Percentiles rank a stretch among this genome's conserved stretches.
Evolutionary conservation across 1,140 invertebrate genomes (phyloP).

Genomic region (Drosophila elegans): DNA sequence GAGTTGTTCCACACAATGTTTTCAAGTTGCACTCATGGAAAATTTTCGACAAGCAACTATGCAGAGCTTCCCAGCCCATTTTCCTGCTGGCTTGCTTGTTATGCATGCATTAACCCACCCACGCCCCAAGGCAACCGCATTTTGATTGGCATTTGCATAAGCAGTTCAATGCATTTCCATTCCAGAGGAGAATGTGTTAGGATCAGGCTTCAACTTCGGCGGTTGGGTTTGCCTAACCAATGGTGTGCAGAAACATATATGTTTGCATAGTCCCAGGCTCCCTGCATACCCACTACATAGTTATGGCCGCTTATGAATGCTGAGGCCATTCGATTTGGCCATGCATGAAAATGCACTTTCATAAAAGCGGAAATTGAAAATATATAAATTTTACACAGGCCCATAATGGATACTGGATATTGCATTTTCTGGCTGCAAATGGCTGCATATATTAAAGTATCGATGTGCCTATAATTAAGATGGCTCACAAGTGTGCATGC

Average conservation of each 20-base stretch:
- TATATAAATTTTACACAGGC: slow-evolving; percentile 68
- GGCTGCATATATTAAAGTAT: slow-evolving; percentile 5
- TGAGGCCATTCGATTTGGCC: slow-evolving; percentile 65
- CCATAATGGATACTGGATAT: slow-evolving; percentile 42
- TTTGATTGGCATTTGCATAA: slow-evolving; percentile 82
- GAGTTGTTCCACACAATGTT: slow-evolving; percentile 2
- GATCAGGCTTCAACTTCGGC: slow-evolving; percentile 2
- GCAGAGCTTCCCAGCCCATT: slow-evolving; percentile 13
- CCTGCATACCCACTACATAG: slow-evolving; percentile 35
- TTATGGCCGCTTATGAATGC: slow-evolving; percentile 66
- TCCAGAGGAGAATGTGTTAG: slow-evolving; percentile 16
- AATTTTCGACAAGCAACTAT: slow-evolving; percentile 18
- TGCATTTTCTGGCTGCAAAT: slow-evolving; percentile 50
- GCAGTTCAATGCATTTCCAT: slow-evolving; percentile 78
- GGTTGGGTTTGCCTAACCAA: slow-evolving; percentile 20
- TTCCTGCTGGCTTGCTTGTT: slow-evolving; percentile 13
- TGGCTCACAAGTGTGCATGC: slow-evolving; percentile 22
- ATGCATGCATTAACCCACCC: slow-evolving; percentile 12
- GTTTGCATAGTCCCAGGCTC: slow-evolving; percentile 23
- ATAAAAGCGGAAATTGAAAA: slow-evolving; percentile 79
- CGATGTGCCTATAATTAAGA: slow-evolving; percentile 46
- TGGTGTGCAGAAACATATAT: slow-evolving; percentile 40
- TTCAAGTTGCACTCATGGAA: slow-evolving; percentile 9
- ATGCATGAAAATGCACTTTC: slow-evolving; percentile 76
- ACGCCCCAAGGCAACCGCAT: slow-evolving; percentile 48